Conservation (phyloP, 1,140 invertebrate genomes). For the Macrosteles quadrilineatus region DNA sequence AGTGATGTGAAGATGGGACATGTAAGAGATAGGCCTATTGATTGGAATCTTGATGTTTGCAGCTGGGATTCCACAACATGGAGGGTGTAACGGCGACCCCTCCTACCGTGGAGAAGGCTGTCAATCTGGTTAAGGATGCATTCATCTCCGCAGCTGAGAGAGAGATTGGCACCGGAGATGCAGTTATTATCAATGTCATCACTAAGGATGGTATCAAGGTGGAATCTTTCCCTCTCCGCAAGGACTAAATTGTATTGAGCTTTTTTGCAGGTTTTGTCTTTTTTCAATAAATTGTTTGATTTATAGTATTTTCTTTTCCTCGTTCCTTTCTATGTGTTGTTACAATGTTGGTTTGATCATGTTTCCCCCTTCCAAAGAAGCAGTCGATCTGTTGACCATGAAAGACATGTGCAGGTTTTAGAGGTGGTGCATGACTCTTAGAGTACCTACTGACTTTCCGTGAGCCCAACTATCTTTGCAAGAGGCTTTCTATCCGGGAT, state of each 20-base stretch:
- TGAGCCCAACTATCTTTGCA: too few species aligned
- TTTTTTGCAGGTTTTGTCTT: slow-evolving; percentile 18
- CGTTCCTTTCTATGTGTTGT: neutral
- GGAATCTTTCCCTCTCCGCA: slow-evolving; percentile 69
- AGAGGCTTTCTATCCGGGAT: too few species aligned
- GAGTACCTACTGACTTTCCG: too few species aligned
- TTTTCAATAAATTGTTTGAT: slow-evolving; percentile 2
- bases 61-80: slow-evolving; percentile 88
- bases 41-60: too few species aligned
- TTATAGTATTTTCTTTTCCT: neutral
- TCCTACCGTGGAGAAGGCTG: slow-evolving; percentile 76
- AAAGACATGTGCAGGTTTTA: too few species aligned
- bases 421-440: too few species aligned
- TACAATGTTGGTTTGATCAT: too few species aligned
- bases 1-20: too few species aligned
- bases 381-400: too few species aligned
- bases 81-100: slow-evolving; percentile 59
- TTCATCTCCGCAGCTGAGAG: slow-evolving; percentile 97
- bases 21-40: too few species aligned
- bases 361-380: too few species aligned
- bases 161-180: slow-evolving; percentile 97
- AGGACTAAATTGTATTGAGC: slow-evolving; percentile 63
- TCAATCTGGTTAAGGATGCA: slow-evolving; percentile 87
- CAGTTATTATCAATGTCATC: slow-evolving; percentile 84
- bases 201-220: slow-evolving; percentile 83